Conservation (phyloP, 1,140 invertebrate species). For the Octopus bimaculoides region DNA sequence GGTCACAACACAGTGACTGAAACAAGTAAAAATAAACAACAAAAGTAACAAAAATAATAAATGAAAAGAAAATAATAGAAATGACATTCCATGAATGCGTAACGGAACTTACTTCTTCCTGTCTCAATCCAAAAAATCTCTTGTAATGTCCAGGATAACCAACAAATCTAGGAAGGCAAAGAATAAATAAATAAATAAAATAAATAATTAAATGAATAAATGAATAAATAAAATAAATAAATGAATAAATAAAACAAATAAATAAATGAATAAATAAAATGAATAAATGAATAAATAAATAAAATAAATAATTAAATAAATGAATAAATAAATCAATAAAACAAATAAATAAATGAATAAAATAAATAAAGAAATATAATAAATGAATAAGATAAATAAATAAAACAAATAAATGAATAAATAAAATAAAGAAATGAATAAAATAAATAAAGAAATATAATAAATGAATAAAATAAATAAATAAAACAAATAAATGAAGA, state of each 20-base stretch:
- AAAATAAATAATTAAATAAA: constrained; percentile 1
- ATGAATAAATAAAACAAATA: not conserved
- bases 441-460: not conserved
- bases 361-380: not conserved
- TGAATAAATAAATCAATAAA: not conserved
- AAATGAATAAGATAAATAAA: not conserved
- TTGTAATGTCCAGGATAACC: constrained; percentile 76
- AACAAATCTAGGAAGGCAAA: constrained; percentile 64
- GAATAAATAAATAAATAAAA: not conserved
- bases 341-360: not conserved
- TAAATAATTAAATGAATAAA: not conserved
- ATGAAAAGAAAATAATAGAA: too few relatives aligned
- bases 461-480: not conserved
- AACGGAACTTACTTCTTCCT: constrained; percentile 66
- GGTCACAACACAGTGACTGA: too few relatives aligned
- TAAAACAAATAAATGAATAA: not conserved
- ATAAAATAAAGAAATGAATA: constrained; percentile 13
- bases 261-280: not conserved
- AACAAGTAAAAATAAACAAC: too few relatives aligned
- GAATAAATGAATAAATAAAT: not conserved
- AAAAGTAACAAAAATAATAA: too few relatives aligned
- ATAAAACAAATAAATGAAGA: not conserved
- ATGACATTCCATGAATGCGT: too few relatives aligned
- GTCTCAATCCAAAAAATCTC: constrained; percentile 68
- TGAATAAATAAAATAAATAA: constrained; percentile 10